Evolutionary conservation across 2,888 invertebrate genomes (phyloP), one percentile per base, ranked within the genome.

Genomic region (Coecobrya sp.): DNA sequence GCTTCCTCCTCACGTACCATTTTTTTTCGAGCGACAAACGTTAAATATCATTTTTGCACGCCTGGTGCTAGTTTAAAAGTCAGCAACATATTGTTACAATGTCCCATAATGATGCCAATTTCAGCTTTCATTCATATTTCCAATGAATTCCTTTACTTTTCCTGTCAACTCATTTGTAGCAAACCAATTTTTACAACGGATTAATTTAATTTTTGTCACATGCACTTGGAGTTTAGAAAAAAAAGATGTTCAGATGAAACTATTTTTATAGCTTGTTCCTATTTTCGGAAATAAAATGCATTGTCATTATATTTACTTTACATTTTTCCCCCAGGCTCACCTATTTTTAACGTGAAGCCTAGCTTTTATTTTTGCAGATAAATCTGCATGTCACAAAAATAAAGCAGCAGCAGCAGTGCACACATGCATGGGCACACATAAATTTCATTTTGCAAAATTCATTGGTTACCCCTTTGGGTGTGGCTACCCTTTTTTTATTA

Each of bases 231-330:
- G n/a, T 36, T 36, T 2, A 36, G 3, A 36, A 36, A 36, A 36
- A 36, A 36, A 36, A 36, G 7, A 36, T 7, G 36, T 36, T 36
- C 36, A 4, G 3, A 36, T 36, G 36, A 36, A n/a, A n/a, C n/a
- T n/a, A n/a, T n/a, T n/a, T 36, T 7, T 7, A 2, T 36, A 36
- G 36, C 7, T 36, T 36, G 36, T 7, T 36, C 7, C 36, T 36
- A 36, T 36, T 36, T 36, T 36, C 7, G 36, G 2, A 36, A 19
- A 45, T 42, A 85, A 85, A 85, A 42, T 85, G 84, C 84, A 85
- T 85, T 25, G 84, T 85, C 84, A 85, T 65, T 68, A 7, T 0
- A 68, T 1, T 30, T 68, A 3, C 27, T 68, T 27, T 19, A 10
- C 65, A 22, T 11, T 11, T 49, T 49, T 49, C 10, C 49, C 11